These are phyloP conservation scores for Dreissena rostriformis DNA, from an alignment of 1,140 invertebrate genomes.

Conservation along the genomic window DNA sequence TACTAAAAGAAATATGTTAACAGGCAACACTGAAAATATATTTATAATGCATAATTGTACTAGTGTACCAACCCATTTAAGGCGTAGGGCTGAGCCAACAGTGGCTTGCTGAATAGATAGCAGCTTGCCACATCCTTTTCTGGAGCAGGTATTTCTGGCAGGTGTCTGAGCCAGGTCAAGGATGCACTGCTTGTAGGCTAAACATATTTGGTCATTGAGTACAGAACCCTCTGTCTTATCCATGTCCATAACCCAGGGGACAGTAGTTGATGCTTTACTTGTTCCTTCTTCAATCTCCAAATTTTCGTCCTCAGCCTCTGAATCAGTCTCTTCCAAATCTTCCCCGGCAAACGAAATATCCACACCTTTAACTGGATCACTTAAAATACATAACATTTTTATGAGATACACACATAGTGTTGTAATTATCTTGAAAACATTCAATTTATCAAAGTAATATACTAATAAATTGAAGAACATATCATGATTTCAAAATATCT, in stretches of 20 bases:
- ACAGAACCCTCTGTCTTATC: background rate
- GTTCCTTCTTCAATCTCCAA: background rate
- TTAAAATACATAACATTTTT: too few species aligned
- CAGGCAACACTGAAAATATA: too few species aligned
- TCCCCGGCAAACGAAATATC: slow-evolving; percentile 5
- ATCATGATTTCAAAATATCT: too few species aligned
- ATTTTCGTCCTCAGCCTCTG: slow-evolving; percentile 5
- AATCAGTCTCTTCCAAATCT: background rate
- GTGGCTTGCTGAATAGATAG: background rate
- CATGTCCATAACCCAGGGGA: background rate
- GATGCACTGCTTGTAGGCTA: background rate
- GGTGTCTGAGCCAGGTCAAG: slow-evolving; percentile 1
- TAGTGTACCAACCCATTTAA: slow-evolving; percentile 2
- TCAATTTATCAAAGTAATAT: too few species aligned
- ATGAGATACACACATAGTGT: too few species aligned
- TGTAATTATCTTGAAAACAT: too few species aligned
- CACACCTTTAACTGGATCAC: too few species aligned
- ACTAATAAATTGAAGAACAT: too few species aligned
- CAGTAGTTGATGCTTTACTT: background rate
- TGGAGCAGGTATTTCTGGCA: background rate
- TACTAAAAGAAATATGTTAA: too few species aligned
- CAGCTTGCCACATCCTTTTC: slow-evolving; percentile 3
- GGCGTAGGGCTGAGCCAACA: background rate
- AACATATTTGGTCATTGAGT: background rate
- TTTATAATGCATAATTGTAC: too few species aligned